A percentile compares a stretch with the other conserved stretches of the same genome.
phyloP scores from a whole-genome alignment of 1,140 invertebrate species.

The Drosophila hydei region DNA sequence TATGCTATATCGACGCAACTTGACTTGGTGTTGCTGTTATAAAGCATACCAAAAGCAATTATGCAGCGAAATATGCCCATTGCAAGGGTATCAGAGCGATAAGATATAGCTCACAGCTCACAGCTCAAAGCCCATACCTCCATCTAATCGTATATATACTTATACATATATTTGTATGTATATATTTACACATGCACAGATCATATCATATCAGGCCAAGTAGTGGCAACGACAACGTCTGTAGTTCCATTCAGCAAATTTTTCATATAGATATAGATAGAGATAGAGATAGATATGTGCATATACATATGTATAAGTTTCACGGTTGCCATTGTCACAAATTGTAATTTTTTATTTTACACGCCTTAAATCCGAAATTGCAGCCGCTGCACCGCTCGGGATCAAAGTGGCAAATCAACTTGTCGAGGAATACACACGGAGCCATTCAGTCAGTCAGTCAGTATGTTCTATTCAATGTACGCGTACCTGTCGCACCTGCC shows the following conservation, averaged over 20 bases:
- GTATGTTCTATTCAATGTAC: conserved; percentile 77
- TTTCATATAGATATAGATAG: neutral
- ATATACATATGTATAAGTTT: neutral
- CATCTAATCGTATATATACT: conserved; percentile 13
- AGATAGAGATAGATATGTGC: neutral
- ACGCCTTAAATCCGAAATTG: conserved; percentile 27
- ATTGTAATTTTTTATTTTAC: conserved; percentile 43
- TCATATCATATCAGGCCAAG: conserved; percentile 9
- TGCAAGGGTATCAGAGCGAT: conserved; percentile 21
- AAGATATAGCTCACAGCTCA: conserved; percentile 39
- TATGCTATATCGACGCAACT: neutral
- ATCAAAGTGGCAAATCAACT: conserved; percentile 52
- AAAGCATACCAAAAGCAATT: neutral
- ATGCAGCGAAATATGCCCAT: neutral
- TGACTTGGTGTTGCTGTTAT: too few relatives aligned
- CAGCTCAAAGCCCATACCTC: too few relatives aligned
- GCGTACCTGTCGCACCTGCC: conserved; percentile 72
- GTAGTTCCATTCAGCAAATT: conserved; percentile 28
- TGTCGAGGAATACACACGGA: conserved; percentile 58
- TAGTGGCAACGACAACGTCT: conserved; percentile 1
- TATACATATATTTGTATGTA: conserved; percentile 1
- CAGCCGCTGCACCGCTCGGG: conserved; percentile 52
- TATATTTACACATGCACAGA: conserved; percentile 3
- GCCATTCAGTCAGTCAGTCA: conserved; percentile 29
- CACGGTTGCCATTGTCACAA: conserved; percentile 24